Evolutionary conservation across 2,888 invertebrate species (phyloP), one percentile per base, ranked within the genome.

Genomic region (Neoascia interrupta): DNA sequence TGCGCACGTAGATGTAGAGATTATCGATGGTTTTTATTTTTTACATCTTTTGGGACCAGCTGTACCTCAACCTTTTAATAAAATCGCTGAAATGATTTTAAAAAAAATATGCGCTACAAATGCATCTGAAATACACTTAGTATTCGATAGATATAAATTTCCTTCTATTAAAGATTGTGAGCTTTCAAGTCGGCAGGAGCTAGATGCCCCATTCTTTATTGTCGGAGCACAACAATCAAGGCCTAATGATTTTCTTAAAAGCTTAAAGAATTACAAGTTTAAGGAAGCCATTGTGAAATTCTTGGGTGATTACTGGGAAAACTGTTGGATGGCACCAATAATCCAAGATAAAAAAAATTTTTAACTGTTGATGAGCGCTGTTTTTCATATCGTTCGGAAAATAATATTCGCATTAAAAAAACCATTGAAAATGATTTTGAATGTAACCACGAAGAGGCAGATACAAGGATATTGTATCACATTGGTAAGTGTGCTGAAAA

Each of bases 371-470:
- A 60, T 6, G n/a, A n/a, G n/a, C n/a, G n/a, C n/a, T n/a, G n/a
- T n/a, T n/a, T n/a, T n/a, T n/a, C n/a, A n/a, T n/a, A n/a, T n/a
- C n/a, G n/a, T n/a, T n/a, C n/a, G n/a, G n/a, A n/a, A n/a, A n/a
- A n/a, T n/a, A n/a, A n/a, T n/a, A 15, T 8, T 8, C 10, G 26
- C 11, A 19, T 16, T 31, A 51, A 51, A n/a, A n/a, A n/a, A 51
- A 13, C 8, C 16, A 16, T 36, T 16, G 18, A 53, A 53, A 53
- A 3, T 10, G 15, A 37, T 6, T 53, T 36, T n/a, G n/a, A 53
- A 10, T 53, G 53, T 16, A 3, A 37, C 53, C 16, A 83, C 81
- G 84, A 84, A 83, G 58, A 63, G 58, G 47, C 58, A 6, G 58
- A 69, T 43, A 69, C 49, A 15, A 47, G 56, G 47, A 21, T 41